Evolutionary conservation across 2,113 vertebrate species (phyloP), one percentile per base, ranked within the genome.

Genomic region (Neogale vison): DNA sequence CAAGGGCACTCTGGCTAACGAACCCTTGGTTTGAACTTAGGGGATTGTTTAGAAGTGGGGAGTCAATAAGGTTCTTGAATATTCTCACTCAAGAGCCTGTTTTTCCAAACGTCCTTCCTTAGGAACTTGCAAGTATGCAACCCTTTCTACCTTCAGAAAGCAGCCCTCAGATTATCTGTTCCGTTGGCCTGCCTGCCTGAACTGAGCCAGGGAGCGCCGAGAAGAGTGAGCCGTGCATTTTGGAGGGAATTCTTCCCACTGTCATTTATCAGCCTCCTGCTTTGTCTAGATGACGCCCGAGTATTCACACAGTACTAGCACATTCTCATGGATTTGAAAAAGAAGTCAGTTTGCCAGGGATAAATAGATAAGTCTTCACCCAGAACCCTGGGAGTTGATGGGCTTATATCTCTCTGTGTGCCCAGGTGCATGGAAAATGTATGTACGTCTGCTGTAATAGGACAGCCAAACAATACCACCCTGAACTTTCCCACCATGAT

Each of bases 221-320:
- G 72, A 74, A 57, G 88, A 63, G 77, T 24, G n/a, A 69, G 65
- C 57, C 29, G 90, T 23, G 65, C 65, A 2, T 92, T 95, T 94
- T 72, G 87, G 83, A 87, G 69, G 81, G 63, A 90, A 55, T 83
- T 72, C 84, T 79, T 89, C n/a, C 72, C 29, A 2, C 45, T 42
- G 71, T 90, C 96, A 85, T 96, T 67, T 96, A 69, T 94, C 93
- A 94, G 6, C 83, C 67, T 65, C 14, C 50, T 2, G 57, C 92
- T 96, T 92, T 95, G 95, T 96, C 61, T 59, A 1, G n/a, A 23
- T 77, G 93, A 94, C 0, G 1, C 69, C 65, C 36, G 39, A 18
- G 18, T 4, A 81, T 71, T 96, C 97, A 95, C 93, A 57, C 4
- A 1, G 31, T 6, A 29, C 90, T 31, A 76, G 57, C 79, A 92